phyloP scores from a whole-genome alignment of 2,113 vertebrate species.

The Myotis brandtii region DNA sequence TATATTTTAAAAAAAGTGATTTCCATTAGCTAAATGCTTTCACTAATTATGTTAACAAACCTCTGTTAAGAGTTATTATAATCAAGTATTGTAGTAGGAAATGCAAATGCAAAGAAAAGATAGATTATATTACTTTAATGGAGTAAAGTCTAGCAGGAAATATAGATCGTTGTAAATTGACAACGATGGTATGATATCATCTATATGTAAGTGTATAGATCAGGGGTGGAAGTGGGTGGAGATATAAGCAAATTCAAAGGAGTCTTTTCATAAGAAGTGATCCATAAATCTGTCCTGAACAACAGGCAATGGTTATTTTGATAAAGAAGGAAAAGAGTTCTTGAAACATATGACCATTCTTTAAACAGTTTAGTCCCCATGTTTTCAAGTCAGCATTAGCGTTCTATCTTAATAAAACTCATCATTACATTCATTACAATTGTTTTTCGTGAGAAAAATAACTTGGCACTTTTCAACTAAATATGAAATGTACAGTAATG shows the following conservation, averaged over 20 bases:
- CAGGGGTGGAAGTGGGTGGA: background rate
- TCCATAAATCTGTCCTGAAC: background rate
- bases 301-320: background rate
- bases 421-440: background rate
- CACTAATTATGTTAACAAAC: background rate
- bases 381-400: background rate
- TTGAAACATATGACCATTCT: background rate
- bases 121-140: background rate
- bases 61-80: background rate
- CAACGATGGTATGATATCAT: rapidly evolving
- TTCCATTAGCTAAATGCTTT: background rate
- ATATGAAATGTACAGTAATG: background rate
- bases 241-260: background rate
- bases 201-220: background rate
- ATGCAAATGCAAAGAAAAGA: background rate
- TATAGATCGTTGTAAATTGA: background rate
- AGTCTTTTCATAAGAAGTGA: background rate
- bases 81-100: background rate
- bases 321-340: background rate
- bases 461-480: background rate
- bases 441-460: background rate
- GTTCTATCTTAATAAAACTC: background rate
- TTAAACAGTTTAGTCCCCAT: background rate
- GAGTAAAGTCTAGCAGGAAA: background rate
- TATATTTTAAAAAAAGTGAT: background rate